Percentiles rank a stretch among this genome's conserved stretches.
phyloP scores from a whole-genome alignment of 2,797 vertebrate genomes.

The Varecia variegata region DNA sequence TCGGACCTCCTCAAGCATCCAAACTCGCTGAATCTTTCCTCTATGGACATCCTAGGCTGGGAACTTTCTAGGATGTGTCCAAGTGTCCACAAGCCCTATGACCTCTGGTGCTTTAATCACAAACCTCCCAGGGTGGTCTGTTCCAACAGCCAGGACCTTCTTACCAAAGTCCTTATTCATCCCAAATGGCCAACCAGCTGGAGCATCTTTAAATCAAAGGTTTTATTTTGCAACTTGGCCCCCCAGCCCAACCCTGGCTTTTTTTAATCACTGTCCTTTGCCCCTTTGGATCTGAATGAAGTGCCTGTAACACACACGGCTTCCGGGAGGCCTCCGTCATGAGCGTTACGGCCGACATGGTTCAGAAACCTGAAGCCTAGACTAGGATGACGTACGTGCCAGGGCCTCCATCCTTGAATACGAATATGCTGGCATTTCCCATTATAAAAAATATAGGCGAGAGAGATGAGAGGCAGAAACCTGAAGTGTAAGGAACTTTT shows the following conservation, averaged over 20 bases:
- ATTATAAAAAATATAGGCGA: rapidly evolving
- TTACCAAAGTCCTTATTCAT: neutral
- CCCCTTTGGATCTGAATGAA: neutral
- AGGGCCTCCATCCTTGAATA: constrained; percentile 47
- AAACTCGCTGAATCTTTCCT: neutral
- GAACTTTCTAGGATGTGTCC: neutral
- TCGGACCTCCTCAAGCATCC: rapidly evolving
- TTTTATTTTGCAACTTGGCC: neutral
- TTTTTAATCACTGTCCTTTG: neutral
- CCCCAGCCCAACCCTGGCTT: neutral
- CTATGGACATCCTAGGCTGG: neutral
- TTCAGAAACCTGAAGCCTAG: neutral
- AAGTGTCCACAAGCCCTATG: neutral
- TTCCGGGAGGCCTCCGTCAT: neutral
- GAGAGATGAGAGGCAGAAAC: neutral
- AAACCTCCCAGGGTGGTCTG: constrained; percentile 9
- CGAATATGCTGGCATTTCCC: neutral
- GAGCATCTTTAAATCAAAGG: neutral
- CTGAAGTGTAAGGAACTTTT: constrained; percentile 49
- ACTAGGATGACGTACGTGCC: neutral
- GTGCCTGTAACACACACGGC: rapidly evolving
- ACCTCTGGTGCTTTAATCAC: neutral
- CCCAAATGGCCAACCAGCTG: neutral
- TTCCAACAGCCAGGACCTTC: neutral
- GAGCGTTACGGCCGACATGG: rapidly evolving